Evolutionary conservation across 2,797 vertebrate species (phyloP).

Genomic region (Leucoraja ocellata): DNA sequence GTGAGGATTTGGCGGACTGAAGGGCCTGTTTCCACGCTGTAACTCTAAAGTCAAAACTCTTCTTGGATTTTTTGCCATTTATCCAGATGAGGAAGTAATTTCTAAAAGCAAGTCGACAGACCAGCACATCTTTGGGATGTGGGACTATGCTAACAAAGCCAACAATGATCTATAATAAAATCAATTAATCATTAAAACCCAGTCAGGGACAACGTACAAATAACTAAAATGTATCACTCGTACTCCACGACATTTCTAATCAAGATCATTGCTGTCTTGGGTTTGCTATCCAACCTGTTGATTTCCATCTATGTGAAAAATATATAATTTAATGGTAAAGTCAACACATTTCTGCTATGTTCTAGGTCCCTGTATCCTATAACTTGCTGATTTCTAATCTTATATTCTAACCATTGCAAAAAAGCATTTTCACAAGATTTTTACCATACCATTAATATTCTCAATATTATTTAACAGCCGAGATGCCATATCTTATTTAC

Average conservation of each 20-base stretch:
- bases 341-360: neutral
- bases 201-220: neutral
- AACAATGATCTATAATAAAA: neutral
- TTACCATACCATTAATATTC: neutral
- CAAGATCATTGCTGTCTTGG: neutral
- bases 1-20: too few species aligned
- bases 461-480: neutral
- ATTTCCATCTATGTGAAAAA: neutral
- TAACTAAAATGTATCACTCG: neutral
- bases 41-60: too few species aligned
- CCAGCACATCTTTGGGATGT: too few species aligned
- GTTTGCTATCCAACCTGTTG: neutral
- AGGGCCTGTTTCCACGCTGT: too few species aligned
- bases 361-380: neutral
- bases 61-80: too few species aligned
- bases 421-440: neutral
- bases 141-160: neutral
- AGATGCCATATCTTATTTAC: neutral
- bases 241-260: neutral
- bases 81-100: too few species aligned
- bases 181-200: neutral
- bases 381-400: neutral
- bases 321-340: neutral
- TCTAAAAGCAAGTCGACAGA: too few species aligned
- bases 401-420: neutral